These are phyloP conservation scores for Huso huso DNA, from an alignment of 2,797 vertebrate species.

Conservation along the genomic window DNA sequence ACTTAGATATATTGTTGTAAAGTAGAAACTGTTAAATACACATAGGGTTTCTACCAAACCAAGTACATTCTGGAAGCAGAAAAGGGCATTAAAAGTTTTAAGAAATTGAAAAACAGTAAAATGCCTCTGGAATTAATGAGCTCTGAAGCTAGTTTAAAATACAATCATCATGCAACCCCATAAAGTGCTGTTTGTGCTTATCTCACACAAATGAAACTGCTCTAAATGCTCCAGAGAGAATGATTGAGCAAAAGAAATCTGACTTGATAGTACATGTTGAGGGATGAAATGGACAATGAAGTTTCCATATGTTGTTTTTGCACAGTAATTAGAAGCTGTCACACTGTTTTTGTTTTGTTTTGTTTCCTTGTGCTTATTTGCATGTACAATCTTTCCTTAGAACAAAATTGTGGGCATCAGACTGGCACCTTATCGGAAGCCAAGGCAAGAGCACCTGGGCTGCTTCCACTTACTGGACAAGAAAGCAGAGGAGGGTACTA, in stretches of 20 bases:
- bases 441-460: slow-evolving; percentile 31
- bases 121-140: slow-evolving; percentile 31
- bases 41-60: no score
- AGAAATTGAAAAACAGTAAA: no score
- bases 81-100: no score
- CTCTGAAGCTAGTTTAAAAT: slow-evolving; percentile 32
- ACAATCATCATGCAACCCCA: slow-evolving; percentile 32
- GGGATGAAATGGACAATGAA: slow-evolving; percentile 82
- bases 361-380: slow-evolving; percentile 61
- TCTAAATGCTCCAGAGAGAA: slow-evolving; percentile 48
- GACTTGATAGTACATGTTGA: slow-evolving; percentile 68
- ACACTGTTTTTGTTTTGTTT: slow-evolving; percentile 55
- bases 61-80: no score
- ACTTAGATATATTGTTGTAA: no score
- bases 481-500: slow-evolving; percentile 38
- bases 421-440: no score
- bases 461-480: slow-evolving; percentile 36
- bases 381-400: slow-evolving; percentile 37
- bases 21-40: no score
- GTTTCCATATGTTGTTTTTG: slow-evolving; percentile 81
- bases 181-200: slow-evolving; percentile 29
- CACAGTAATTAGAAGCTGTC: slow-evolving; percentile 79
- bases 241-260: slow-evolving; percentile 61
- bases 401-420: no score
- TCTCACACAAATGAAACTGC: slow-evolving; percentile 37